Percentiles rank a stretch among this genome's conserved stretches.
Conservation (phyloP, 2,797 vertebrate genomes). For the Crossoptilon crossoptilon region DNA sequence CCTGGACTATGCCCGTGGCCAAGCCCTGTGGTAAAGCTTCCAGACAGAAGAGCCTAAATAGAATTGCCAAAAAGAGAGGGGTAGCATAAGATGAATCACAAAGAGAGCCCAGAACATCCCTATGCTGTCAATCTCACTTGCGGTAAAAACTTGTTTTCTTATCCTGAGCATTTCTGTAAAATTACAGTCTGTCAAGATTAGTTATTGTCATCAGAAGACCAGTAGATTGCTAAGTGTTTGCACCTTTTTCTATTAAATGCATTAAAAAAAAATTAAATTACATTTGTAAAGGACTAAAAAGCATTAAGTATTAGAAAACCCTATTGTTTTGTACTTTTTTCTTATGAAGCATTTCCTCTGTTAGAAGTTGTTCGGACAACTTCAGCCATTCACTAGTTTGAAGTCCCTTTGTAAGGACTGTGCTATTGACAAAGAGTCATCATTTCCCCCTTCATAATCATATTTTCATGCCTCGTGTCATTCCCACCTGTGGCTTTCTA, state of each 20-base stretch:
- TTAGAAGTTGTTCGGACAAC: background rate
- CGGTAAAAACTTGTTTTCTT: background rate
- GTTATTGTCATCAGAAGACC: background rate
- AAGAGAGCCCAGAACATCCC: background rate
- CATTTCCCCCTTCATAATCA: constrained; percentile 44
- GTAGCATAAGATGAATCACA: background rate
- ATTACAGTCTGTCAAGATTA: background rate
- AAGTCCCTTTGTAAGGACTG: constrained; percentile 1
- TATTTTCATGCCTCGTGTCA: constrained; percentile 64
- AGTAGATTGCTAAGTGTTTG: background rate
- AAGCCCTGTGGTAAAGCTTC: background rate
- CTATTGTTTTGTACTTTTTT: background rate
- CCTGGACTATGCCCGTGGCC: background rate
- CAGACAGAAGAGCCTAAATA: background rate
- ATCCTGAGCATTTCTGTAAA: background rate
- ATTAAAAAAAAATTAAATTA: background rate
- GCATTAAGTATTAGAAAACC: background rate
- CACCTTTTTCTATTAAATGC: background rate
- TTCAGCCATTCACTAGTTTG: background rate
- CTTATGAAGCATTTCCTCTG: constrained; percentile 19
- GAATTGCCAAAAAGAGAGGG: background rate
- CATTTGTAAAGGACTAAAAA: background rate
- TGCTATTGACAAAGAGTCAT: constrained; percentile 36
- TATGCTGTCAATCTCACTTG: background rate
- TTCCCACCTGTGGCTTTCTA: constrained; percentile 70